phyloP scores from a whole-genome alignment of 1,140 invertebrate genomes.

The Drosophila lacertosa region DNA sequence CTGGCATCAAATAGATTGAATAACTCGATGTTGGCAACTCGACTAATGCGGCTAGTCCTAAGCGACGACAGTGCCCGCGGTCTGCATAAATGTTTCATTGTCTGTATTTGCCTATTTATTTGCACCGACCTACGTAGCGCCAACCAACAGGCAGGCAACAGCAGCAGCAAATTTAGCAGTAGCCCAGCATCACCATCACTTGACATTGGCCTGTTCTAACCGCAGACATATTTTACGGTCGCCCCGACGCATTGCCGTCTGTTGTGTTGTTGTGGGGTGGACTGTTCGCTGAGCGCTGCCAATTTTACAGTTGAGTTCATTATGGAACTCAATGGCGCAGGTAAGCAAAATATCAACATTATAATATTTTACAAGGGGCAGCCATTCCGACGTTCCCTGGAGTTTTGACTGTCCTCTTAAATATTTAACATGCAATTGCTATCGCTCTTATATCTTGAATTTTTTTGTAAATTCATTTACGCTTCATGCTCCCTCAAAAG shows the following conservation, averaged over 20 bases:
- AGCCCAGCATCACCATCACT: not conserved
- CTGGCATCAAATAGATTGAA: slow-evolving; percentile 69
- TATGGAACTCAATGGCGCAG: slow-evolving; percentile 53
- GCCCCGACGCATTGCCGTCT: not conserved
- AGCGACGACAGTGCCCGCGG: slow-evolving; percentile 8
- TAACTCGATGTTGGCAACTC: slow-evolving; percentile 46
- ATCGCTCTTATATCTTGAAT: slow-evolving; percentile 49
- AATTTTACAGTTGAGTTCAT: slow-evolving; percentile 69
- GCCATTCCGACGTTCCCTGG: slow-evolving; percentile 3
- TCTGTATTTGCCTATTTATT: slow-evolving; percentile 67
- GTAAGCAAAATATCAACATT: slow-evolving; percentile 51
- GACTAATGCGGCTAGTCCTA: not conserved
- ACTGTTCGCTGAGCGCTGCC: slow-evolving; percentile 41
- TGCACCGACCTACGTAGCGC: slow-evolving; percentile 45
- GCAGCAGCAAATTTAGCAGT: not conserved
- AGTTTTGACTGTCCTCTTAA: slow-evolving; percentile 41
- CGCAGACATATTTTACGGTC: slow-evolving; percentile 60
- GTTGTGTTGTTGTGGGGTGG: slow-evolving; percentile 13
- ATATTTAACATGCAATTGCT: slow-evolving; percentile 73
- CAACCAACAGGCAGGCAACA: not conserved
- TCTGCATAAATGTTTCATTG: slow-evolving; percentile 53
- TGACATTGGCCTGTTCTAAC: slow-evolving; percentile 28
- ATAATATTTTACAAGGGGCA: slow-evolving; percentile 57
- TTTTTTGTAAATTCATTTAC: slow-evolving; percentile 64
- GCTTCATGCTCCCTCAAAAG: slow-evolving; percentile 54